These are phyloP conservation scores for Pyrrhia umbra DNA, from an alignment of 2,888 invertebrate genomes.

Conservation along the genomic window DNA sequence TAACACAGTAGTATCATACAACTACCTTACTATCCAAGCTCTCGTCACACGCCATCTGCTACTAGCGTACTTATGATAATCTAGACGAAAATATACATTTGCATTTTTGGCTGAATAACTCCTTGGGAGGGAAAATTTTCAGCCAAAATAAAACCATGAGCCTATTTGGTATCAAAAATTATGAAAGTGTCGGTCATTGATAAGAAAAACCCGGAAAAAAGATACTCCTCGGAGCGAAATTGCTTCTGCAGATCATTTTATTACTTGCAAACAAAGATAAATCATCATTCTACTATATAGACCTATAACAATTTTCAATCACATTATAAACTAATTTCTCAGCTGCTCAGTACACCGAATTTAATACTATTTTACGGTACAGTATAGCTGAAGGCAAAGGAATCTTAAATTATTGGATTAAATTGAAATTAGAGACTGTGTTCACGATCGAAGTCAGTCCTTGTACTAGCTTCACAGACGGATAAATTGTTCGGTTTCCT, in stretches of 20 bases:
- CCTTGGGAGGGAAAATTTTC: slow-evolving; percentile 24
- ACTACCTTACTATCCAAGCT: slow-evolving; percentile 11
- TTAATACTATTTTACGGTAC: slow-evolving; percentile 50
- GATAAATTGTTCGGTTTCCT: slow-evolving; percentile 42
- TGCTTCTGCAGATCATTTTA: slow-evolving; percentile 1
- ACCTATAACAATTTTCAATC: slow-evolving; percentile 31
- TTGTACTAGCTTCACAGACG: slow-evolving; percentile 36
- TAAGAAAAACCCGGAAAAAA: background rate
- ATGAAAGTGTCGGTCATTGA: background rate
- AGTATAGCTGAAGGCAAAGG: slow-evolving; percentile 42
- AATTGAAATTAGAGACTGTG: slow-evolving; percentile 58
- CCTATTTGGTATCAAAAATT: slow-evolving; percentile 18
- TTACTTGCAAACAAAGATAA: slow-evolving; percentile 4
- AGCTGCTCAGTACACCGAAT: slow-evolving; percentile 38
- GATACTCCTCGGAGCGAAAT: background rate
- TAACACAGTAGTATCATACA: background rate
- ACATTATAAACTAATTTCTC: slow-evolving; percentile 42
- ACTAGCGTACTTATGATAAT: slow-evolving; percentile 35
- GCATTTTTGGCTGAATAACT: slow-evolving; percentile 30
- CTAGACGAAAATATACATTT: slow-evolving; percentile 38
- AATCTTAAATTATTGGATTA: slow-evolving; percentile 56
- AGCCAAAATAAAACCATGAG: slow-evolving; percentile 10
- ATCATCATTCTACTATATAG: slow-evolving; percentile 1
- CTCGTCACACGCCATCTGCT: slow-evolving; percentile 17
- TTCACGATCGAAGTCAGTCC: slow-evolving; percentile 50